Percentiles rank a stretch among this genome's conserved stretches.
Conservation (phyloP, 2,113 vertebrate species). For the Piprites chloris region DNA sequence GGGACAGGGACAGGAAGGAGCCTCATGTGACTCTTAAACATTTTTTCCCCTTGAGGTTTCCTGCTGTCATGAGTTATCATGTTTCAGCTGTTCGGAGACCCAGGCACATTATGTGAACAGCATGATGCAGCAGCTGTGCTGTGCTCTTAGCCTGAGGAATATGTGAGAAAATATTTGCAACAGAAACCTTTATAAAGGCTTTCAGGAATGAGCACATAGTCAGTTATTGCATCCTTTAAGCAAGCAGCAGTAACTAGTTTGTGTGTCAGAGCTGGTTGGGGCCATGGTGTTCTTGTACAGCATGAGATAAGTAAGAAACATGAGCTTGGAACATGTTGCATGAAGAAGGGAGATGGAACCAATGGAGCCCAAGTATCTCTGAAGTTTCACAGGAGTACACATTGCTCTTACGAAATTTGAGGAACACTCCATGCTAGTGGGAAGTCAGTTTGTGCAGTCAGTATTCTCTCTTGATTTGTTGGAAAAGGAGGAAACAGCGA, state of each 20-base stretch:
- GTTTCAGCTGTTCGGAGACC: not conserved
- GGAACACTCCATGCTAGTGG: not conserved
- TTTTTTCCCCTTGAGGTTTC: not conserved
- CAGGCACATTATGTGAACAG: not conserved
- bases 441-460: not conserved
- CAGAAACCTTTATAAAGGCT: not conserved
- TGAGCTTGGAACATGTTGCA: not conserved
- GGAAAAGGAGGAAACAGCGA: not conserved
- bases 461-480: not conserved
- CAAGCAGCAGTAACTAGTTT: not conserved
- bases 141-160: not conserved
- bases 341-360: not conserved
- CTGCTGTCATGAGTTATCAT: not conserved
- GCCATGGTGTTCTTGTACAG: accelerated
- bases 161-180: not conserved
- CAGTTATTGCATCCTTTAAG: not conserved
- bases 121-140: not conserved
- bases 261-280: not conserved
- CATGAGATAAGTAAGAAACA: not conserved
- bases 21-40: not conserved
- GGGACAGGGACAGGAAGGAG: too few species aligned
- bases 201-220: not conserved
- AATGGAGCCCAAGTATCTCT: not conserved
- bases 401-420: not conserved
- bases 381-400: not conserved